phyloP scores from a whole-genome alignment of 2,797 vertebrate genomes.

The Schizopygopsis malacanthus region DNA sequence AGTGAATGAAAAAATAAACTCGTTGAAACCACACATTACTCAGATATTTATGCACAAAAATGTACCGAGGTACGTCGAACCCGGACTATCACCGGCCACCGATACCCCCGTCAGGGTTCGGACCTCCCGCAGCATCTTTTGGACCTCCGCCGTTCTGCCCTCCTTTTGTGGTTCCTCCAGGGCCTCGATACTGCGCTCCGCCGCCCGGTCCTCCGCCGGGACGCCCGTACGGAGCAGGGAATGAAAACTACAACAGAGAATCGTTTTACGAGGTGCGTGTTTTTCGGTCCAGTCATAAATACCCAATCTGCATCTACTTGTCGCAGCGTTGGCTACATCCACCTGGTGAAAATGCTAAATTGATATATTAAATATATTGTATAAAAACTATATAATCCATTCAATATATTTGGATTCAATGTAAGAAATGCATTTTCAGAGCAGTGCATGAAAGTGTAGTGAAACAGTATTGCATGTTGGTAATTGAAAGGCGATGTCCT shows the following conservation, averaged over 20 bases:
- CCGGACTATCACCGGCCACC: conserved; percentile 41
- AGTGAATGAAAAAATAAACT: conserved; percentile 16
- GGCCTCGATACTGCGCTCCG: conserved; percentile 23
- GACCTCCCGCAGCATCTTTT: conserved; percentile 14
- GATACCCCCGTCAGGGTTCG: conserved; percentile 3
- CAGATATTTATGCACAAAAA: background rate
- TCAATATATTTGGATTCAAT: background rate
- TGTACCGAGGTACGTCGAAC: conserved; percentile 49
- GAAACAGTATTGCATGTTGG: background rate
- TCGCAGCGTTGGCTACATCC: too few relatives aligned
- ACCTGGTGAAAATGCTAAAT: background rate
- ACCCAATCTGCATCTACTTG: background rate
- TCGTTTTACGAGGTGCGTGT: conserved; percentile 46
- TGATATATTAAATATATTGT: background rate
- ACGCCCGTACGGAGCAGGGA: conserved; percentile 14
- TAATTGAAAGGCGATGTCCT: background rate
- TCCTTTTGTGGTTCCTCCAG: conserved; percentile 32
- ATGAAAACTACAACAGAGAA: conserved; percentile 27
- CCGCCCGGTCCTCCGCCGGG: background rate
- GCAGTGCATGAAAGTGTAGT: background rate
- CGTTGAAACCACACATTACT: background rate
- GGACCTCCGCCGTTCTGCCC: conserved; percentile 37
- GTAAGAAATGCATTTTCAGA: background rate
- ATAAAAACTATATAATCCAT: too few relatives aligned
- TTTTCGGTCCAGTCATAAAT: background rate